A percentile compares a stretch with the other conserved stretches of the same genome.
Conservation (phyloP, 2,113 vertebrate species). For the Himantopus leucocephalus region DNA sequence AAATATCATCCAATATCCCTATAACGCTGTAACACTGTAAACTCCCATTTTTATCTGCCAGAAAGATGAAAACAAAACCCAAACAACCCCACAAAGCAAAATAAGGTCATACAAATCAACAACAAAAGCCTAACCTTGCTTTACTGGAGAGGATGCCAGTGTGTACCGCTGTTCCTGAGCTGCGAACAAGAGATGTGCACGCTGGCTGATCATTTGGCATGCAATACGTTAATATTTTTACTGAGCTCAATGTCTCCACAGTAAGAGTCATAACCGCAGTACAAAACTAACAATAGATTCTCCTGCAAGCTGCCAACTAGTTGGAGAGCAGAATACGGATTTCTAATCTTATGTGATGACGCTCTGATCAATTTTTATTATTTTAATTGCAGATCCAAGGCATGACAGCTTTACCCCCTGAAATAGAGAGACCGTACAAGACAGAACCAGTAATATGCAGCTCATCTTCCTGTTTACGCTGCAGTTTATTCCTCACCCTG, state of each 20-base stretch:
- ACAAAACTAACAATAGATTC: not conserved
- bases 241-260: not conserved
- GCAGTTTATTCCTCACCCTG: not conserved
- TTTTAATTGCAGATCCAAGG: conserved; percentile 77
- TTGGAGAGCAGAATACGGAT: not conserved
- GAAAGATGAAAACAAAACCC: not conserved
- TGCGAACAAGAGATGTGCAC: not conserved
- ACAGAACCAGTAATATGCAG: conserved; percentile 67
- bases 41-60: not conserved
- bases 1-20: not conserved
- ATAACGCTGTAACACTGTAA: not conserved
- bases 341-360: not conserved
- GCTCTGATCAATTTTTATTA: not conserved
- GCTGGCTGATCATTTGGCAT: not conserved
- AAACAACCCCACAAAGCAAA: not conserved
- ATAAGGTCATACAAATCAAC: not conserved
- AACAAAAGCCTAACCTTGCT: not conserved
- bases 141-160: not conserved
- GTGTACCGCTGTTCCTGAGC: not conserved
- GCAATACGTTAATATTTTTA: not conserved
- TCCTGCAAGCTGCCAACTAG: not conserved
- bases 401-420: conserved; percentile 77
- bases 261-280: not conserved
- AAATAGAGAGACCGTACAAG: conserved; percentile 67
- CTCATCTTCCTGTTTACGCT: not conserved